These are phyloP conservation scores for Engraulis encrasicolus DNA, from an alignment of 2,113 vertebrate species.

Conservation along the genomic window DNA sequence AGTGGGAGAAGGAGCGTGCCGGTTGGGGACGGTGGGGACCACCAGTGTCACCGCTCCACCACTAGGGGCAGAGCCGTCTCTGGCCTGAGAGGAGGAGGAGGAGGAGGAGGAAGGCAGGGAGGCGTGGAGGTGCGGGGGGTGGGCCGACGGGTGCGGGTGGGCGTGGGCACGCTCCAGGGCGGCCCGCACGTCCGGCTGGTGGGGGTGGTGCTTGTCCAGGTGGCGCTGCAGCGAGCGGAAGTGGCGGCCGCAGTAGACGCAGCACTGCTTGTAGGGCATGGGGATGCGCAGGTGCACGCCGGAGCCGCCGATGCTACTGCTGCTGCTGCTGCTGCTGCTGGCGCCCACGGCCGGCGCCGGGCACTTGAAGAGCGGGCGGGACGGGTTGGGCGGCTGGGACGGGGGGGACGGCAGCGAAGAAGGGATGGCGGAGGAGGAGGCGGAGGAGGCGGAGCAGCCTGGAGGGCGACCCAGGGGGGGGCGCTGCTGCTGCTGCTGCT, in stretches of 20 bases:
- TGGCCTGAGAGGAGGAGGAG: slow-evolving; percentile 45
- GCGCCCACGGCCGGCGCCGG: slow-evolving; percentile 59
- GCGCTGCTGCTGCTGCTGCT: no score
- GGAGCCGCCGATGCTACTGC: slow-evolving; percentile 49
- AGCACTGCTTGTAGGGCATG: slow-evolving; percentile 69
- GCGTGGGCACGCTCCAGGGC: slow-evolving; percentile 69
- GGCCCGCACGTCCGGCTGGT: slow-evolving; percentile 71
- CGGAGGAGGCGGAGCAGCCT: neutral
- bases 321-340: slow-evolving; percentile 72
- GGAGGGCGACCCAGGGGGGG: slow-evolving; percentile 46
- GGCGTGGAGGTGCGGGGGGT: slow-evolving; percentile 64
- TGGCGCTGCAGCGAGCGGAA: slow-evolving; percentile 77
- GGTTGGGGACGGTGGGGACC: slow-evolving; percentile 50
- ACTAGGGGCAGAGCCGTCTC: slow-evolving; percentile 39
- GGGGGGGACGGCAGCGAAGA: slow-evolving; percentile 40
- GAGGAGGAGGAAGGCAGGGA: slow-evolving; percentile 46
- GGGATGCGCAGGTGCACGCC: slow-evolving; percentile 56
- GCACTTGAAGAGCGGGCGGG: slow-evolving; percentile 70
- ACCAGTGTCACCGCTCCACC: slow-evolving; percentile 37
- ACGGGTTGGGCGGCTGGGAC: slow-evolving; percentile 45
- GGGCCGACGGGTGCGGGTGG: slow-evolving; percentile 65
- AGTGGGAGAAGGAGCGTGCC: slow-evolving; percentile 55
- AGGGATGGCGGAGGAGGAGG: slow-evolving; percentile 17
- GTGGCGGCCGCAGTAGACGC: slow-evolving; percentile 74
- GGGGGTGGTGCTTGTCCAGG: slow-evolving; percentile 76